A percentile compares a stretch with the other conserved stretches of the same genome.
Evolutionary conservation across 2,113 vertebrate species (phyloP).

Genomic region (Caranx ignobilis): DNA sequence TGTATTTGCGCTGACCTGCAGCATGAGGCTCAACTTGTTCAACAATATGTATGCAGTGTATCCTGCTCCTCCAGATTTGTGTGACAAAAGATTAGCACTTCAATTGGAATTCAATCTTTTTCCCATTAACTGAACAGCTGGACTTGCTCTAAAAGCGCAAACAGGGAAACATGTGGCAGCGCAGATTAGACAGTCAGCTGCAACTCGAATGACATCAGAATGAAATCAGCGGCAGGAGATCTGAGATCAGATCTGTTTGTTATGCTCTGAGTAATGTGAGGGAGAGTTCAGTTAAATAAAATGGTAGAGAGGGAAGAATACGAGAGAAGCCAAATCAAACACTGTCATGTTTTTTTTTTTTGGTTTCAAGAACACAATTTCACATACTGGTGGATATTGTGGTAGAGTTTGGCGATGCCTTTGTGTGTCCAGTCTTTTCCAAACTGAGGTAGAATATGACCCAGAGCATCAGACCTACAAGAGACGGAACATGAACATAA

Average conservation of each 20-base stretch:
- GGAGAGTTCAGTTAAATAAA: neutral
- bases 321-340: neutral
- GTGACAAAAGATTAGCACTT: neutral
- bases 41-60: neutral
- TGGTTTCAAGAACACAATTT: neutral
- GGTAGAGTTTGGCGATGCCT: slow-evolving; percentile 93
- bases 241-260: neutral
- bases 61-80: neutral
- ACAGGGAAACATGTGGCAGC: slow-evolving; percentile 7
- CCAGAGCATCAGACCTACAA: slow-evolving; percentile 92
- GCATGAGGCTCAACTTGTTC: neutral
- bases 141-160: neutral
- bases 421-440: slow-evolving; percentile 98
- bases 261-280: neutral
- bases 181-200: slow-evolving; percentile 12
- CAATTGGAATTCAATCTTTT: slow-evolving; percentile 11
- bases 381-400: slow-evolving; percentile 94
- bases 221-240: neutral
- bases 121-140: slow-evolving; percentile 19
- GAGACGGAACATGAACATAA: slow-evolving; percentile 7
- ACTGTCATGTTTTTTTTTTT: neutral
- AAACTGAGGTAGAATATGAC: slow-evolving; percentile 94
- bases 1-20: neutral
- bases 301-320: neutral
- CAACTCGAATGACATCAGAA: slow-evolving; percentile 7